These are phyloP conservation scores for Spizaetus ornatus DNA, from an alignment of 2,113 vertebrate genomes.

Conservation along the genomic window DNA sequence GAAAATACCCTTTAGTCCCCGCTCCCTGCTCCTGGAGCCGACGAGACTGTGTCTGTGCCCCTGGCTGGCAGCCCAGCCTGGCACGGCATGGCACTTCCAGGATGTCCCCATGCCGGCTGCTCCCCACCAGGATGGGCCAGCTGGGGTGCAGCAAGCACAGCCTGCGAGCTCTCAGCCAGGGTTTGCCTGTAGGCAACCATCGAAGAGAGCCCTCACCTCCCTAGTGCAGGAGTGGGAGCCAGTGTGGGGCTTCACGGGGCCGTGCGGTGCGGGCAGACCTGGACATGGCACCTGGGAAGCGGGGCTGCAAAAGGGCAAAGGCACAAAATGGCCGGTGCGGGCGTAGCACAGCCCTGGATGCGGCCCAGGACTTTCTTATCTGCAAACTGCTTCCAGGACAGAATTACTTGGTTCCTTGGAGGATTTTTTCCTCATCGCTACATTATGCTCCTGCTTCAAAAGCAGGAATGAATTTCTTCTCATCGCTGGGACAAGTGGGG, in stretches of 20 bases:
- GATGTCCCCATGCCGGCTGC: not conserved
- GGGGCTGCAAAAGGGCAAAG: not conserved
- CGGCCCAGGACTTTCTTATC: not conserved
- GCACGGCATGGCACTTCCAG: rapidly evolving
- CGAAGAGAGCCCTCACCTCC: rapidly evolving
- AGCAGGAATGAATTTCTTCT: not conserved
- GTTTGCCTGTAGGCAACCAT: not conserved
- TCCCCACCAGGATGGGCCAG: not conserved
- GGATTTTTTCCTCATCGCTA: not conserved
- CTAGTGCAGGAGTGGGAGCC: not conserved
- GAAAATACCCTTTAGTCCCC: not conserved
- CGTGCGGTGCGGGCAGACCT: rapidly evolving
- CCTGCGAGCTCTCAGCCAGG: rapidly evolving
- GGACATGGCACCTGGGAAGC: not conserved
- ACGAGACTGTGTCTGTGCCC: not conserved
- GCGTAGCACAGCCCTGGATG: not conserved
- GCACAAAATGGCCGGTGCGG: not conserved
- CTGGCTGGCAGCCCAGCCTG: not conserved
- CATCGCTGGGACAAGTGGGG: not conserved
- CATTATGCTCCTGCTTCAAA: not conserved
- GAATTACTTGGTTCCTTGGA: not conserved
- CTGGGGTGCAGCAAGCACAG: rapidly evolving
- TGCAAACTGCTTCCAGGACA: not conserved
- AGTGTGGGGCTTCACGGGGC: rapidly evolving
- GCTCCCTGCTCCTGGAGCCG: not conserved